Base-by-base conservation (phyloP, 1,140 invertebrate species). In the Pectinophora gossypiella region DNA sequence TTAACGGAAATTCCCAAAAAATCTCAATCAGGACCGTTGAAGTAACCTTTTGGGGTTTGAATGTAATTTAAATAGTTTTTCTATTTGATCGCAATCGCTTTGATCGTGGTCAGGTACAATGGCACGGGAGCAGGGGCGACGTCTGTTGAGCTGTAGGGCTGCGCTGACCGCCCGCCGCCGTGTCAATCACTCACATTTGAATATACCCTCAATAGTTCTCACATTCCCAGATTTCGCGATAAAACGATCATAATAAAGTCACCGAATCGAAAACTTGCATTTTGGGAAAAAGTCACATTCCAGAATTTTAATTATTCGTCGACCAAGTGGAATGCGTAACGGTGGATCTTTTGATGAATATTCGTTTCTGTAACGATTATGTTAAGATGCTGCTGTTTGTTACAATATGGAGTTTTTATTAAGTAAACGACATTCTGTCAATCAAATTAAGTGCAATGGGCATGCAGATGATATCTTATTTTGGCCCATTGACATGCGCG, bases 141-240 rank as follows among this genome's bases (percentile, higher is more conserved):
- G n/a, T n/a, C n/a, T 32, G 27, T n/a, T n/a, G n/a, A n/a, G n/a
- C n/a, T n/a, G n/a, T n/a, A n/a, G n/a, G n/a, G n/a, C n/a, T n/a
- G 16, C 42, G 69, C 67, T 81, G 83, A 83, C 81, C 83, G 77
- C 83, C 83, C 52, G 76, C 68, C 59, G 83, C 74, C 77, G 83
- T 86, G 83, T 86, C 83, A 86, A 86, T 86, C 82, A 70, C 61
- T 51, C 36, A 51, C 63, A 86, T 86, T 84, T 86, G 77, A 84
- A 86, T 83, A 83, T 71, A 66, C 56, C 73, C 65, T n/a, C n/a
- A n/a, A 75, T 81, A 72, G 66, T 76, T 73, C 68, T 68, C 72
- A 64, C 58, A 76, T 76, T 76, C 61, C 67, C 64, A 76, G 80
- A 86, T 85, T 72, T 68, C 58, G 60, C 72, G 80, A 86, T 86